Base-by-base conservation (phyloP, 2,113 vertebrate genomes). In the Bagarius yarrelli region DNA sequence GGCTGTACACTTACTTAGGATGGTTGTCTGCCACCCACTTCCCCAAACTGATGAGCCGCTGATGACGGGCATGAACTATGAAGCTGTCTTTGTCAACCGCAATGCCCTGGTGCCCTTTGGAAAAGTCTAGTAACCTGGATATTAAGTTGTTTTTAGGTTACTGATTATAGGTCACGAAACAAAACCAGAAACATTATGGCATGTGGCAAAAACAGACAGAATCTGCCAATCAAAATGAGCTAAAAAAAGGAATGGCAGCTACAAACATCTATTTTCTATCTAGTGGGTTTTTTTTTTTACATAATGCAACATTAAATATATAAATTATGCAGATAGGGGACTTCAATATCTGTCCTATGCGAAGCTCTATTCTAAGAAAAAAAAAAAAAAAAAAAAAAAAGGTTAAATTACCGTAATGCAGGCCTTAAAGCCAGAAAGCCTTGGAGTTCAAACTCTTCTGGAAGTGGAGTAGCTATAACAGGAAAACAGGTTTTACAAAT, bases 371-470 rank as follows among this genome's bases (percentile, higher is more conserved):
- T 8, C 27, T 25, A 21, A 3, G 1, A 30, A 32, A 30, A 53
- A 32, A 72, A 18, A n/a, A n/a, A 55, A 25, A 50, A 4, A 50
- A 27, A 3, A 3, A 30, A 32, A 30, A 53, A 32, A 72, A 18
- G 44, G 13, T 47, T 11, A 76, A 70, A 14, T 30, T 83, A 98
- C 97, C 97, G 96, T 89, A 98, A 94, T 0, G 96, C 96, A 2
- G 97, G 97, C 60, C 97, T 95, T 81, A 99, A 93, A 77, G 98
- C 98, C 90, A 99, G 83, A 90, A 99, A 99, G 61, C 98, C 98
- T 90, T 99, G 98, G 81, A 99, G 89, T 86, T 99, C 98, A 94
- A 98, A 99, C 88, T 99, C 98, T 87, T 99, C 98, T 40, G 98
- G 97, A 90, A 99, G 95, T 0, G 98, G 98, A 30, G 90, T 94